These are phyloP conservation scores for Tympanoctomys barrerae DNA, from an alignment of 2,797 vertebrate species.

Conservation along the genomic window DNA sequence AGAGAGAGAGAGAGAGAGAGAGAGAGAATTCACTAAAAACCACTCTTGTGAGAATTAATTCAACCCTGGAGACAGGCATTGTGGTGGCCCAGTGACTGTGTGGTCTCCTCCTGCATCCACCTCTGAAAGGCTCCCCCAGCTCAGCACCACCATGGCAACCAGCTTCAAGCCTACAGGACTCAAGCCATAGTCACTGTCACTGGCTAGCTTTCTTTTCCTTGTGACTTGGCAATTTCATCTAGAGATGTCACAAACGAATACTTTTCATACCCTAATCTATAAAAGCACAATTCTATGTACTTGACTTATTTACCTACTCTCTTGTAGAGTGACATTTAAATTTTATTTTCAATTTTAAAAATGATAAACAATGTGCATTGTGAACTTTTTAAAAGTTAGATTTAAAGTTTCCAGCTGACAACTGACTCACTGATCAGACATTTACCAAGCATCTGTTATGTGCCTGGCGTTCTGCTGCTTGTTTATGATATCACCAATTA, in stretches of 20 bases:
- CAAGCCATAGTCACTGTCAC: not conserved
- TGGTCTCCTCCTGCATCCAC: not conserved
- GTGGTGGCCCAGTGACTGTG: too few species aligned
- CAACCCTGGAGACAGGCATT: not conserved
- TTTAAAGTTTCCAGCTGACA: constrained; percentile 45
- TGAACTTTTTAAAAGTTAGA: constrained; percentile 33
- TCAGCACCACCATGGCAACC: not conserved
- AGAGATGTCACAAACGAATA: not conserved
- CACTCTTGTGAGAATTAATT: not conserved
- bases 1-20: not conserved
- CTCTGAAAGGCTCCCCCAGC: not conserved
- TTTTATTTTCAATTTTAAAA: constrained; percentile 57
- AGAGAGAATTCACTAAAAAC: not conserved
- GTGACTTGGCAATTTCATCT: constrained; percentile 22
- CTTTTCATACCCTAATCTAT: not conserved
- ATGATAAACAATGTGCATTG: not conserved
- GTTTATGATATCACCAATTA: not conserved
- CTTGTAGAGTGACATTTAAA: not conserved
- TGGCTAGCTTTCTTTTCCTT: constrained; percentile 4
- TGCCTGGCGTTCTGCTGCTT: not conserved
- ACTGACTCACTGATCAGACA: not conserved
- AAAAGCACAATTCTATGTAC: not conserved
- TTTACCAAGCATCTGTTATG: not conserved
- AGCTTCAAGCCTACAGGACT: not conserved
- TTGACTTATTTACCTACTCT: constrained; percentile 11